Base-by-base conservation (phyloP, 2,113 vertebrate species). In the Ageneiosus marmoratus region DNA sequence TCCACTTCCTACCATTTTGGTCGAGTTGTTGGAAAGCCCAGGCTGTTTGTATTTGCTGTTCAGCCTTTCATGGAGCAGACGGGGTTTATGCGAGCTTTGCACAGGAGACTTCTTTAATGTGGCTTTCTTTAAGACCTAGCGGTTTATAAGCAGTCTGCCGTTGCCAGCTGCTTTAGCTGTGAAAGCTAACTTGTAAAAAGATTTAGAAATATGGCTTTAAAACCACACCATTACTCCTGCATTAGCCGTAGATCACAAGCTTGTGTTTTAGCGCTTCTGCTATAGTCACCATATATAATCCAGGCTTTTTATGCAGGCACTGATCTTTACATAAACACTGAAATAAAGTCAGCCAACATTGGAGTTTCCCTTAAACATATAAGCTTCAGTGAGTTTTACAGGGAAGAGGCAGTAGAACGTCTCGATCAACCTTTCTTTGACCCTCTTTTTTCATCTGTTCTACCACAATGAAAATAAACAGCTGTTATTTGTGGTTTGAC, bases 41-140 rank as follows among this genome's bases (percentile, higher is more conserved):
- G 75, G 63, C 46, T 41, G 48, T 77, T 81, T 77, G 7, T 32
- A 34, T 63, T 72, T 53, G 32, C 20, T 16, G 48, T 37, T 48
- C 80, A 79, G 53, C 10, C 12, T 65, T 75, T 86, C 67, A 79
- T 27, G n/a, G 37, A 77, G 72, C 50, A 41, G 58, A 48, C 69
- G 2, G 48, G 56, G 46, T 85, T 79, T 80, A 74, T 58, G 29
- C 55, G 48, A 79, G 65, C 63, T 77, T 82, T 24, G 74, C 55
- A 62, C 56, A 72, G 72, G 75, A 51, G 75, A 46, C 18, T 4
- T 48, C 77, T 83, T 83, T 86, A 67, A 69, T 76, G 81, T 50
- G 81, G 76, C 73, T 79, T 75, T 32, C 81, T 74, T 80, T 75
- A 37, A 76, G 79, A 82, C 72, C n/a, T 62, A 1, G 73, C 20